Conservation (phyloP, 2,113 vertebrate genomes). For the Mormoops blainvillei region DNA sequence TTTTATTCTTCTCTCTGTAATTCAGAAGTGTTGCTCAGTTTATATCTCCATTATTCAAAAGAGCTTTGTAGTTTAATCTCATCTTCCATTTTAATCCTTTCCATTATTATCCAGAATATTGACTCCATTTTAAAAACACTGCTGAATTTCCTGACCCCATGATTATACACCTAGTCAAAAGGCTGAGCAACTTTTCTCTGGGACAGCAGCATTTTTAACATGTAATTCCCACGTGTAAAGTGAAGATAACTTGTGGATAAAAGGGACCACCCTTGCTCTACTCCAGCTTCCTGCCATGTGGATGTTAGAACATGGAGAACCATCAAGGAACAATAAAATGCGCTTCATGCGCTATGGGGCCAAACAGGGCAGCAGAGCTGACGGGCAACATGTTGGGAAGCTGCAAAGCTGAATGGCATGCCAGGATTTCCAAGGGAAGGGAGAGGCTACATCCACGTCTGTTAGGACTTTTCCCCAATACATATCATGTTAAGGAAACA, state of each 20-base stretch:
- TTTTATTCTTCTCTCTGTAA: neutral
- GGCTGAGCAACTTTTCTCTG: neutral
- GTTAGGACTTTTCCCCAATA: slow-evolving; percentile 27
- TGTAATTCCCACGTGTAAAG: neutral
- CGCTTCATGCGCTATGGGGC: neutral
- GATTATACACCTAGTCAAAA: neutral
- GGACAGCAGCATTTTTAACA: neutral
- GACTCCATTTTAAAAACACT: neutral
- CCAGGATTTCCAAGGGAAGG: slow-evolving; percentile 53
- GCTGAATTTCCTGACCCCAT: neutral
- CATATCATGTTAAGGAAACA: slow-evolving; percentile 50
- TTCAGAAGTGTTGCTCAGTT: neutral
- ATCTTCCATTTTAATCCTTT: neutral
- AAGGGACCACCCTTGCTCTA: neutral
- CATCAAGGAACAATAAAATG: neutral
- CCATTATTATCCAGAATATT: neutral
- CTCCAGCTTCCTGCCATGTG: neutral
- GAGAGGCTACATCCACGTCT: slow-evolving; percentile 40
- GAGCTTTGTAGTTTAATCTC: neutral
- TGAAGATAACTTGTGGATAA: neutral
- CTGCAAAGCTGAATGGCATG: slow-evolving; percentile 40
- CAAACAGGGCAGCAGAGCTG: neutral
- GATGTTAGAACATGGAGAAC: neutral
- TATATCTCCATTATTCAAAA: neutral
- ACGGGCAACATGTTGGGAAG: slow-evolving; percentile 25